Evolutionary conservation across 2,113 vertebrate genomes (phyloP), one percentile per base, ranked within the genome.

Genomic region (Poicephalus gulielmi): DNA sequence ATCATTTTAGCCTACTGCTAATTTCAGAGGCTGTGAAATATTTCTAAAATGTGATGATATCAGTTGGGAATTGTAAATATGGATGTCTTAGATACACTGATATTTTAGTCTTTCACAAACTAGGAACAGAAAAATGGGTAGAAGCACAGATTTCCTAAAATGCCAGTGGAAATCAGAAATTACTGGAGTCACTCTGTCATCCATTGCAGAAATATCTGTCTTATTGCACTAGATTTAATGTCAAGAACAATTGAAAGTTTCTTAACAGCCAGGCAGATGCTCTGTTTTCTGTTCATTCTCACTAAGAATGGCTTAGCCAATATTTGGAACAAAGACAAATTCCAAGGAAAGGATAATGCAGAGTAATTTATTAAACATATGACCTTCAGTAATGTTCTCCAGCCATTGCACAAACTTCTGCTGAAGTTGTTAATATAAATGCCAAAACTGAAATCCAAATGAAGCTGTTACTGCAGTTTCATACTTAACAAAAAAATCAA

Each of bases 231-330:
- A 62, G 33, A 81, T 27, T 82, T 43, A 86, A 64, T 35, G 43
- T 24, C 0, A 3, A 55, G 49, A 91, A 82, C 55, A 28, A 69
- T 2, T 75, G 47, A 50, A 68, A 44, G 3, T 68, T 81, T 63
- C n/a, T 79, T 74, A 83, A 64, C 11, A 90, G 52, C 9, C 37
- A 83, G 37, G 59, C 35, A 84, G 76, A 94, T 88, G 67, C 25
- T 88, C 79, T 89, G 80, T 55, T 95, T 95, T 86, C 33, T 27
- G 33, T 84, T 83, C 37, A 46, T 73, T 92, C 47, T 88, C 69
- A 86, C 24, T 11, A 55, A 86, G 64, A 88, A 89, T 52, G 73
- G 7, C 13, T 84, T 74, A 70, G 55, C 4, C 27, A 84, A 22
- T 52, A 79, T 39, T 64, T 94, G 86, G 60, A 43, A 67, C 22